Conservation (phyloP, 1,140 invertebrate species). For the Polyergus mexicanus region DNA sequence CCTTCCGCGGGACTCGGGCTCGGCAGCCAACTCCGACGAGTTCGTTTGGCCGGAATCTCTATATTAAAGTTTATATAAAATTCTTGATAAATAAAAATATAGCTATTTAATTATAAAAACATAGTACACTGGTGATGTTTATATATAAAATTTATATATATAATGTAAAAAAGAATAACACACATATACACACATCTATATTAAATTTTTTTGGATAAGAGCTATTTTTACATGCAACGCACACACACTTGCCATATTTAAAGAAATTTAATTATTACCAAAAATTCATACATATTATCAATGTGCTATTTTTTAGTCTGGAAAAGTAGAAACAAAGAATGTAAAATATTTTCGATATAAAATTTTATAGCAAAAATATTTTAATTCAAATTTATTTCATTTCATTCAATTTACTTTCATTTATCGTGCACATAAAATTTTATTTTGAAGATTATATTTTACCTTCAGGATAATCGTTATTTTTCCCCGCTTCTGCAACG, state of each 20-base stretch:
- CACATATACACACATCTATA: no score
- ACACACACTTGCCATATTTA: no score
- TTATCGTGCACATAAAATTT: neutral
- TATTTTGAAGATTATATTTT: constrained; percentile 11
- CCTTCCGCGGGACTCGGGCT: constrained; percentile 85
- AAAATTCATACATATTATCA: no score
- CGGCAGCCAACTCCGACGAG: constrained; percentile 82
- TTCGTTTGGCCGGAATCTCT: constrained; percentile 81
- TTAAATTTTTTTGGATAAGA: no score
- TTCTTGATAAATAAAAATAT: neutral
- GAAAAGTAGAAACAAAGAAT: neutral
- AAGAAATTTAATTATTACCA: no score
- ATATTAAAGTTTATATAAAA: constrained; percentile 30
- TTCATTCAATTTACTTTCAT: neutral
- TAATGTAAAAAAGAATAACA: no score
- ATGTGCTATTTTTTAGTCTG: no score
- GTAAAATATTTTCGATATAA: constrained; percentile 6
- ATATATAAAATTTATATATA: no score
- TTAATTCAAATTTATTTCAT: neutral
- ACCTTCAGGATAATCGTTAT: constrained; percentile 83
- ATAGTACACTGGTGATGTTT: neutral
- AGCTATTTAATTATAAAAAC: neutral
- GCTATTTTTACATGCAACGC: no score
- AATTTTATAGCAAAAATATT: neutral
- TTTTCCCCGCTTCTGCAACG: constrained; percentile 71